Conservation (phyloP, 2,113 vertebrate species). For the Camelus bactrianus region DNA sequence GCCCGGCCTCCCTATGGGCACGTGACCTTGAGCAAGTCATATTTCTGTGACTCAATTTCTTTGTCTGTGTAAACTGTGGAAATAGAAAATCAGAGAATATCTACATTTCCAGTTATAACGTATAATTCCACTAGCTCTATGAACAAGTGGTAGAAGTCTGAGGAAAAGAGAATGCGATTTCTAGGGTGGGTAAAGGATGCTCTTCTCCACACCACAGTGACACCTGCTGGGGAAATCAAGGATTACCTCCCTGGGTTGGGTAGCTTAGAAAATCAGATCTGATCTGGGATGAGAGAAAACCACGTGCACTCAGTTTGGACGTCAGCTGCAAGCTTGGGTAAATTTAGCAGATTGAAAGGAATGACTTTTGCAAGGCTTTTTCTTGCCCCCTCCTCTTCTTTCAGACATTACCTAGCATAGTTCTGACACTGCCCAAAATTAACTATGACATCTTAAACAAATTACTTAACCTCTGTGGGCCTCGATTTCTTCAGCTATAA, state of each 20-base stretch:
- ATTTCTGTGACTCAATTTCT: background rate
- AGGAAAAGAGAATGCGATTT: background rate
- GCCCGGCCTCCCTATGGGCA: background rate
- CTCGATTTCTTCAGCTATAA: slow-evolving; percentile 47
- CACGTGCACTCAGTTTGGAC: background rate
- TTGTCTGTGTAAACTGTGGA: background rate
- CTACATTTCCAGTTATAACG: background rate
- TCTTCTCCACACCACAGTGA: slow-evolving; percentile 18
- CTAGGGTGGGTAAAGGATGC: background rate
- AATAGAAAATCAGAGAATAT: background rate
- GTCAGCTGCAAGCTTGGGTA: background rate
- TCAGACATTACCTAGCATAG: background rate
- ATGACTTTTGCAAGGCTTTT: background rate
- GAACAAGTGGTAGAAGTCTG: background rate
- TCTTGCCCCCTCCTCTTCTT: background rate
- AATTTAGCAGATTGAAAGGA: background rate
- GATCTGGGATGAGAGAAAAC: background rate
- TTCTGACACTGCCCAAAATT: slow-evolving; percentile 49
- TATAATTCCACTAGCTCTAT: background rate
- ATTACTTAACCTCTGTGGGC: background rate
- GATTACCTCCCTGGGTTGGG: background rate
- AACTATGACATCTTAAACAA: slow-evolving; percentile 43
- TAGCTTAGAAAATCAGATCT: background rate
- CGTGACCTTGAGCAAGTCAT: background rate
- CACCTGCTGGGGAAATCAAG: background rate